Evolutionary conservation across 2,113 vertebrate species (phyloP), one percentile per base, ranked within the genome.

Genomic region (Boulengeromyrus knoepffleri): DNA sequence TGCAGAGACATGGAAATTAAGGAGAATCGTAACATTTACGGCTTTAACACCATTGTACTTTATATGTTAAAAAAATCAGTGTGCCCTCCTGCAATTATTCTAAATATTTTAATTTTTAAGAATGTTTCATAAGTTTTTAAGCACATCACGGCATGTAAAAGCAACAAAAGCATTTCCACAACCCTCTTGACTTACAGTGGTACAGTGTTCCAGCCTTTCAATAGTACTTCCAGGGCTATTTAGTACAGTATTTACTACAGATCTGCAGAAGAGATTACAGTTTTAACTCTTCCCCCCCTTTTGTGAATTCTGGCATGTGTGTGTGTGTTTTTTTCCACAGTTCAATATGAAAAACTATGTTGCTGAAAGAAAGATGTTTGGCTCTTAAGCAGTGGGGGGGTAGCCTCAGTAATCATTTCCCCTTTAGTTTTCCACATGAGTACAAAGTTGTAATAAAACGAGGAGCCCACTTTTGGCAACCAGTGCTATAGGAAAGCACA

Each of bases 371-470:
- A 90, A 89, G 89, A 88, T 89, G 90, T 90, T 92, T 90, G 85
- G 91, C 53, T 42, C 62, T 84, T 89, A 52, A 85, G 88, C 39
- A 47, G 56, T 39, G 52, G 91, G 91, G 77, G 90, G 89, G 62
- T 39, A 15, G 70, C 74, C 36, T 77, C 90, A 88, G 91, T 92
- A 90, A 91, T 92, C 91, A 53, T 85, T 85, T 90, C 19, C 74
- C 13, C 15, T 46, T 45, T 13, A 70, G 90, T 91, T 90, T 89
- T 91, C 89, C 91, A 91, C 87, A 88, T 91, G 89, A 93, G 92
- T 83, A 94, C 94, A 92, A 95, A 92, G 92, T 93, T 93, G 93
- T 91, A 90, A 91, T 90, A 91, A 90, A 92, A 52, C 10, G 90
- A 80, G 91, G 77, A 49, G 7, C 62, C 90, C 89, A 90, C 27